These are phyloP conservation scores for Acipenser oxyrinchus DNA, from an alignment of 2,797 vertebrate species.

Conservation along the genomic window DNA sequence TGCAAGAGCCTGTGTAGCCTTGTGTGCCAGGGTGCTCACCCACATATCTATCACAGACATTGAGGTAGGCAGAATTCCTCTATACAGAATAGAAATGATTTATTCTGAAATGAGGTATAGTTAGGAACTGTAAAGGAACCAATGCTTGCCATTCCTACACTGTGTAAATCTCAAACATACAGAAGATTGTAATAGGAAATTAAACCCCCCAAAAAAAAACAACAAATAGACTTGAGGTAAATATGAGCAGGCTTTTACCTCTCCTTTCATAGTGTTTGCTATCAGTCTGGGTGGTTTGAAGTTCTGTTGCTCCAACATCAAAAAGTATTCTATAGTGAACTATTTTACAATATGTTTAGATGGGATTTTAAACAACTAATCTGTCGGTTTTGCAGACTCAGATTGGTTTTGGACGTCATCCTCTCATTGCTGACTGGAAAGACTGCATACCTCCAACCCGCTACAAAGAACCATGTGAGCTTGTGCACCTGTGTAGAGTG, in stretches of 20 bases:
- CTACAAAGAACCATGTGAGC: conserved; percentile 44
- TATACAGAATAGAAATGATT: neutral
- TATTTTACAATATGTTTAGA: too few relatives aligned
- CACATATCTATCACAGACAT: conserved; percentile 36
- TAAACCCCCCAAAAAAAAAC: too few relatives aligned
- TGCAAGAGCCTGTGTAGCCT: conserved; percentile 34
- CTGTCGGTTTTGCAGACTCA: conserved; percentile 32
- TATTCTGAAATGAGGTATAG: too few relatives aligned
- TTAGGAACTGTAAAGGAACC: too few relatives aligned
- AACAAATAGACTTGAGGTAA: too few relatives aligned
- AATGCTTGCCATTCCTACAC: too few relatives aligned
- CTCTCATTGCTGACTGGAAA: conserved; percentile 40
- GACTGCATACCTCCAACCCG: conserved; percentile 40
- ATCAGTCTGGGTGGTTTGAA: too few relatives aligned
- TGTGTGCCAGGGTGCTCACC: conserved; percentile 41
- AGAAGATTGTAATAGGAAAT: too few relatives aligned
- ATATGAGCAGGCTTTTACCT: too few relatives aligned
- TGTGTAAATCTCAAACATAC: too few relatives aligned
- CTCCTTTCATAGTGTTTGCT: too few relatives aligned
- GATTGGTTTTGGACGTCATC: conserved; percentile 34
- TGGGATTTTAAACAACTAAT: neutral
- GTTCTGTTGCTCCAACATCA: neutral
- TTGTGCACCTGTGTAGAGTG: conserved; percentile 41
- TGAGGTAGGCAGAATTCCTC: conserved; percentile 30
- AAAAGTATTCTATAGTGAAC: too few relatives aligned